Evolutionary conservation across 2,888 invertebrate species (phyloP), one percentile per base, ranked within the genome.

Genomic region (Eristalis pertinax): DNA sequence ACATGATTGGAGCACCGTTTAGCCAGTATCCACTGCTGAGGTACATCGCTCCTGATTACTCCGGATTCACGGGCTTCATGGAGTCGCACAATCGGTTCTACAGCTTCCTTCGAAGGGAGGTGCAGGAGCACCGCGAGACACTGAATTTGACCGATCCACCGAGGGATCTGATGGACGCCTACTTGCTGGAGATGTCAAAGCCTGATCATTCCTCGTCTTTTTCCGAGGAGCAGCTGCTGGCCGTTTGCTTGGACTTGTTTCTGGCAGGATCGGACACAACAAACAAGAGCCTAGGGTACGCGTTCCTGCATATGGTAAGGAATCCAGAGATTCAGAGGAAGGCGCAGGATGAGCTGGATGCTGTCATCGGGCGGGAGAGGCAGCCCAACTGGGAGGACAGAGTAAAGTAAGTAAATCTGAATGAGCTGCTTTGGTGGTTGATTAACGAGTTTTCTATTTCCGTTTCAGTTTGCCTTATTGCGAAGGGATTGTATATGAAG

Each of bases 211-310:
- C 94, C 3, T 92, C 93, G 0, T 94, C 94, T 2, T 95, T 96
- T 91, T 94, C 95, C 89, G 97, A 97, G 91, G 95, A 95, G 10
- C 97, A 97, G 90, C 92, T 97, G 72, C 92, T 97, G 78, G 96
- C 97, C 0, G 95, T 96, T 90, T 97, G 97, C 90, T 94, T 97
- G 94, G 97, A 97, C 90, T 95, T 97, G 94, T 97, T 97, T 90
- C 95, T 97, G 94, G 97, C 97, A 26, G 97, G 97, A 0, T 96
- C 97, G 0, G 97, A 97, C 93, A 97, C 97, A 0, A 97, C 97
- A 0, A 96, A 95, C 72, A 97, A 97, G 91, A 95, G 96, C 41
- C 93, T 97, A 90, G 95, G 96, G 35, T 97, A 97, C 90, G 95
- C 96, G 81, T 96, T 97, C 89, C 94, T 97, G 89, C 96, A 97